Evolutionary conservation across 2,888 invertebrate species (phyloP).

Genomic region (Chymomyza caudatula): DNA sequence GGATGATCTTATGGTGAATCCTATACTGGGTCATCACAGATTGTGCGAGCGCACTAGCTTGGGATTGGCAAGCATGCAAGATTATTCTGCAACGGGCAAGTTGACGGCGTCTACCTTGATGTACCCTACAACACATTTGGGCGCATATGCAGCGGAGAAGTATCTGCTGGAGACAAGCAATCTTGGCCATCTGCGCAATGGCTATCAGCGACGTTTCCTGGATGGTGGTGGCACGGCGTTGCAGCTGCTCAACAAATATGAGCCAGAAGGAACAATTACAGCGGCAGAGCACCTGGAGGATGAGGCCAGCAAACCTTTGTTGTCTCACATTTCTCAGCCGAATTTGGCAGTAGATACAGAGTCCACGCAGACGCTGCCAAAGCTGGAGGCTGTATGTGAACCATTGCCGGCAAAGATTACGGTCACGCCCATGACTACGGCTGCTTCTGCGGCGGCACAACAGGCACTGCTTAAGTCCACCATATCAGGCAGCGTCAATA

Average conservation of each 20-base stretch:
- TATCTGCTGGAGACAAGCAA: constrained; percentile 66
- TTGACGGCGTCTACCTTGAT: constrained; percentile 55
- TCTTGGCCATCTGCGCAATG: constrained; percentile 50
- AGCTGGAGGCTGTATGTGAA: constrained; percentile 59
- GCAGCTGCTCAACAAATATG: constrained; percentile 63
- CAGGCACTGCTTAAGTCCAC: constrained; percentile 56
- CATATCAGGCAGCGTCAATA: constrained; percentile 77
- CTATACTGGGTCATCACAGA: constrained; percentile 81
- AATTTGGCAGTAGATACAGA: constrained; percentile 43
- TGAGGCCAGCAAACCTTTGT: constrained; percentile 68
- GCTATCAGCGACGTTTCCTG: constrained; percentile 67
- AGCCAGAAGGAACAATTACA: constrained; percentile 13
- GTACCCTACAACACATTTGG: constrained; percentile 66
- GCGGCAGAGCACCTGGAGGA: constrained; percentile 54
- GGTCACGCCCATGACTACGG: constrained; percentile 24
- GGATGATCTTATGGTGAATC: constrained; percentile 78
- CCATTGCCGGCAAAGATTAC: constrained; percentile 45
- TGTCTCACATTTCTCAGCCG: constrained; percentile 52
- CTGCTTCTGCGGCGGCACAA: background rate
- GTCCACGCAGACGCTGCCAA: constrained; percentile 10
- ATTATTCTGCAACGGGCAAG: constrained; percentile 31
- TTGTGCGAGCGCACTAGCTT: constrained; percentile 79
- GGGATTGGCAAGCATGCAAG: constrained; percentile 5
- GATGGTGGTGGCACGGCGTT: constrained; percentile 74
- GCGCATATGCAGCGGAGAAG: constrained; percentile 64